Conservation (phyloP, 2,797 vertebrate species). For the Lagorchestes hirsutus region DNA sequence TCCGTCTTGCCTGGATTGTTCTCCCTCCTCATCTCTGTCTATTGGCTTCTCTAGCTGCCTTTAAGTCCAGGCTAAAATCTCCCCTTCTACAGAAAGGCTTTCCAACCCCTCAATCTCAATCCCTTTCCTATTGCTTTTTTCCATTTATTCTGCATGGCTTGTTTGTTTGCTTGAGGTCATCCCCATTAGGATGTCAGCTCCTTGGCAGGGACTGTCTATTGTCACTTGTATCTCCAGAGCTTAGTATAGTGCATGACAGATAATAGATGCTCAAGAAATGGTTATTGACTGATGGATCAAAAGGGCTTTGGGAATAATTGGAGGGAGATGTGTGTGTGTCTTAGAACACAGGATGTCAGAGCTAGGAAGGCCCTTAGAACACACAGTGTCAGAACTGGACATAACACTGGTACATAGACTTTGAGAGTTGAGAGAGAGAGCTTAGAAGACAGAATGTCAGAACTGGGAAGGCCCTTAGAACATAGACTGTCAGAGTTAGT, state of each 20-base stretch:
- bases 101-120: background rate
- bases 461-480: background rate
- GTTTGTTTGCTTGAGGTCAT: background rate
- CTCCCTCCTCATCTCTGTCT: background rate
- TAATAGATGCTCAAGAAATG: background rate
- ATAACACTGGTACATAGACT: too few species aligned
- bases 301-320: background rate
- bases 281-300: background rate
- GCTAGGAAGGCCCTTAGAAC: too few species aligned
- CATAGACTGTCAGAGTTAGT: too few species aligned
- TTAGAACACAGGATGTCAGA: background rate
- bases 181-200: background rate
- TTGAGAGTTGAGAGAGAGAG: background rate
- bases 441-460: background rate
- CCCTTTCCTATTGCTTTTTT: background rate
- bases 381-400: too few species aligned
- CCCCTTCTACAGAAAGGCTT: background rate
- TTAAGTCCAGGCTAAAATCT: background rate
- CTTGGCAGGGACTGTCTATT: background rate
- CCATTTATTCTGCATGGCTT: background rate
- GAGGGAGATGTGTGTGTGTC: background rate
- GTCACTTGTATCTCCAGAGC: background rate
- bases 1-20: too few species aligned
- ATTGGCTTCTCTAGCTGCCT: background rate
- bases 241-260: background rate